Base-by-base conservation (phyloP, 2,888 invertebrate species). In the Drosophila lutescens region DNA sequence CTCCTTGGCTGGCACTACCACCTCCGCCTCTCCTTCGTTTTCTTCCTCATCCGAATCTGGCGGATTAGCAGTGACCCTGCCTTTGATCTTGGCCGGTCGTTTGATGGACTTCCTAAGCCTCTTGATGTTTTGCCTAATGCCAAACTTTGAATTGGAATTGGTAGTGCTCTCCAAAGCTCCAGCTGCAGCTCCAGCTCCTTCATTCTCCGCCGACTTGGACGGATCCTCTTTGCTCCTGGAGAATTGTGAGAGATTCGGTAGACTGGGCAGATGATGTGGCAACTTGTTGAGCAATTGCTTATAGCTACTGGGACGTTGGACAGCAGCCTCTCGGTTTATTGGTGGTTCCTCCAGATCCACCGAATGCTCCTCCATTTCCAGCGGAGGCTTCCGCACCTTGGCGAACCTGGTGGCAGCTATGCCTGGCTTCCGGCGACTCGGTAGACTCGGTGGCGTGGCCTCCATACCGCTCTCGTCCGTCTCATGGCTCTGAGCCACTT, bases 381-480 rank as follows among this genome's bases (percentile, higher is more conserved):
- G 49, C 0, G 89, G 86, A 2, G 77, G 78, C 20, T 80, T 78
- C 2, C 80, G 84, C 4, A 90, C 88, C n/a, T 77, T 76, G 5
- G 86, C 68, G 44, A 89, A 89, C 23, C 89, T 69, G 1, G 80
- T 90, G 15, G 89, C 78, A 0, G 90, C 89, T n/a, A 89, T 86
- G 17, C 89, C 89, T 0, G 80, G 56, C 32, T 80, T 84, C 47
- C 66, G 75, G 8, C 46, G 30, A 9, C 32, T 38, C 2, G 63
- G 30, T 1, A 66, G 49, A 26, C 26, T 26, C 15, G 72, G n/a
- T 63, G 75, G 32, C 13, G 57, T 32, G 78, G 81, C 26, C 54
- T 91, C 90, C 77, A 91, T 85, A 20, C 89, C 89, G 55, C 89
- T 90, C 49, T 90, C 90, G 59, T 90, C 82, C 6, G 76, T 54